These are phyloP conservation scores for Tipula helvola DNA, from an alignment of 2,888 invertebrate genomes.

Conservation along the genomic window DNA sequence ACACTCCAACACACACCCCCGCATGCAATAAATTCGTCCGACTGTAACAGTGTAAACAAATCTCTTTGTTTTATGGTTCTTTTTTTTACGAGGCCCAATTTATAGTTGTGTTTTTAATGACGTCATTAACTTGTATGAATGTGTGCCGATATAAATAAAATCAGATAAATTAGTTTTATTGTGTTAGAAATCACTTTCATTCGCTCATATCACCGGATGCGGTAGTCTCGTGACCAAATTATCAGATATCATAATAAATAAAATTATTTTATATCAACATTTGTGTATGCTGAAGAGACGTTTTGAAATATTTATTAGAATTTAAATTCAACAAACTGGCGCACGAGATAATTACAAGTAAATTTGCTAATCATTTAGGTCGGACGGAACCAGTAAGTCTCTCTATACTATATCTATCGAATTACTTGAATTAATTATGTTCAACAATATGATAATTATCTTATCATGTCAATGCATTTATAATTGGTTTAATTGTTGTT, in stretches of 20 bases:
- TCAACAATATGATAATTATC: neutral
- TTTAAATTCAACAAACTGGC: too few relatives aligned
- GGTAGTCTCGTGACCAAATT: neutral
- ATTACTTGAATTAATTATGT: neutral
- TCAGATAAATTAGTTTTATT: too few relatives aligned
- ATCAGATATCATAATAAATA: neutral
- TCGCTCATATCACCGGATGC: neutral
- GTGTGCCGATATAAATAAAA: too few relatives aligned
- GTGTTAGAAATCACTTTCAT: neutral
- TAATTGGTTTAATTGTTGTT: neutral
- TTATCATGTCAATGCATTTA: neutral
- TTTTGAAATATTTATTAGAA: neutral
- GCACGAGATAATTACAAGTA: too few relatives aligned
- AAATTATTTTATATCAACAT: too few relatives aligned
- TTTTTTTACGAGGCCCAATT: neutral
- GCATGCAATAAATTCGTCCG: neutral
- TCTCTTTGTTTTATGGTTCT: neutral
- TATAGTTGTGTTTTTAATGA: neutral
- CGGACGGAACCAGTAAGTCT: too few relatives aligned
- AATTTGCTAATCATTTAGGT: too few relatives aligned
- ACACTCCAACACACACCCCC: neutral
- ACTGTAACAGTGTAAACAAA: neutral
- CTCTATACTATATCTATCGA: too few relatives aligned
- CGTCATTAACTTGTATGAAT: neutral
- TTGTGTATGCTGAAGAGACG: neutral